Percentiles rank a stretch among this genome's conserved stretches.
These are phyloP conservation scores for Lindbergichthys nudifrons DNA, from an alignment of 2,797 vertebrate genomes.

Conservation along the genomic window DNA sequence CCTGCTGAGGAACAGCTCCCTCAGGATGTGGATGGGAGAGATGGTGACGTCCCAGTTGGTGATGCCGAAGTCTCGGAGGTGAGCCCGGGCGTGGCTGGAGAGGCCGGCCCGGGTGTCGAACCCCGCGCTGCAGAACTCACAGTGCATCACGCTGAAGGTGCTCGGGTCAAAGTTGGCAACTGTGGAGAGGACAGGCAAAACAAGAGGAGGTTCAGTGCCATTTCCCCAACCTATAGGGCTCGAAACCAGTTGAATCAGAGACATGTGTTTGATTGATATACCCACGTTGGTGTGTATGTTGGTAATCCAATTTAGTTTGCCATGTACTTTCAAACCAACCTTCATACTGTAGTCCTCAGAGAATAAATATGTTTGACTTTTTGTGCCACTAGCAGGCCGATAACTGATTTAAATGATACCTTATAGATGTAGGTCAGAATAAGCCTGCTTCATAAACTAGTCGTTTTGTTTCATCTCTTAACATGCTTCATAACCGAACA, in stretches of 20 bases:
- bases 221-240: neutral
- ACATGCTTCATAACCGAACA: too few species aligned
- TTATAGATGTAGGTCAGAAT: too few species aligned
- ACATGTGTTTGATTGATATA: neutral
- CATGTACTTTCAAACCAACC: too few species aligned
- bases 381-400: too few species aligned
- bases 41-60: conserved; percentile 99
- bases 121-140: conserved; percentile 96
- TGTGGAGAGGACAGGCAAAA: conserved; percentile 65
- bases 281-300: too few species aligned
- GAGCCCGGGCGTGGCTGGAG: conserved; percentile 95
- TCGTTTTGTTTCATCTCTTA: too few species aligned
- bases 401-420: too few species aligned
- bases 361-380: too few species aligned
- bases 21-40: conserved; percentile 94
- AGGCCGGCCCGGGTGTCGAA: conserved; percentile 96
- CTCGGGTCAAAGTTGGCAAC: conserved; percentile 97
- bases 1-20: conserved; percentile 93
- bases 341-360: too few species aligned
- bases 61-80: conserved; percentile 96
- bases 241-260: neutral
- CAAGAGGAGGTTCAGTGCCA: conserved; percentile 2
- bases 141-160: conserved; percentile 98
- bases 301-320: too few species aligned
- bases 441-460: too few species aligned